Evolutionary conservation across 1,140 invertebrate species (phyloP), one percentile per base, ranked within the genome.

Genomic region (Cotesia typhae): DNA sequence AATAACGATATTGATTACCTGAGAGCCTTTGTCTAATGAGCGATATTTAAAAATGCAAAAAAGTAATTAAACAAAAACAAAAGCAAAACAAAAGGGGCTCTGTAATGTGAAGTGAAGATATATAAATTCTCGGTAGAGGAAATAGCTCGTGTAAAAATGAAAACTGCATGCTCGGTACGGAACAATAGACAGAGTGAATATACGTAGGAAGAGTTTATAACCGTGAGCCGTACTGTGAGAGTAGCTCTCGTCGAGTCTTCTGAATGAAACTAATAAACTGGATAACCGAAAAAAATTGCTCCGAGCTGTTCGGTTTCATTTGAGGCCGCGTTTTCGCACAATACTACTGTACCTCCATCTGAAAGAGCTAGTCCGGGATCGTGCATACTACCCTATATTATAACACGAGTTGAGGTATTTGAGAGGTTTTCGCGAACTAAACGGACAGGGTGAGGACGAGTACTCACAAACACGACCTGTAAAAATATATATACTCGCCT

Each of bases 201-300:
- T 12, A 61, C 35, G 37, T 61, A 66, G 36, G 65, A 68, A 12
- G 35, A 20, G 36, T 52, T 28, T 41, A 28, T 9, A 65, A 37
- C 55, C 6, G 14, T 67, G 55, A 47, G 53, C 61, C 67, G 55
- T 28, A 28, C 28, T 28, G 70, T 20, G 41, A 65, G 60, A 65
- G 60, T 65, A 38, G 63, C 41, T 47, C 41, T 51, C 63, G 41
- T 67, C 12, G 47, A 53, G 36, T 79, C 79, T 76, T 71, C 78
- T 81, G 82, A 85, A 84, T 84, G 80, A 80, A 84, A 84, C 83
- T 85, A 83, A 84, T 85, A 84, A 47, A 85, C 83, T 82, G 83
- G 81, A 83, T 83, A 83, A 84, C 84, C 76, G 82, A 83, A 75
- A 84, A 83, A 85, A 85, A 84, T 83, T 80, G 83, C 83, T 85